These are phyloP conservation scores for Hippocampus kuda DNA, from an alignment of 2,797 vertebrate species.

Conservation along the genomic window DNA sequence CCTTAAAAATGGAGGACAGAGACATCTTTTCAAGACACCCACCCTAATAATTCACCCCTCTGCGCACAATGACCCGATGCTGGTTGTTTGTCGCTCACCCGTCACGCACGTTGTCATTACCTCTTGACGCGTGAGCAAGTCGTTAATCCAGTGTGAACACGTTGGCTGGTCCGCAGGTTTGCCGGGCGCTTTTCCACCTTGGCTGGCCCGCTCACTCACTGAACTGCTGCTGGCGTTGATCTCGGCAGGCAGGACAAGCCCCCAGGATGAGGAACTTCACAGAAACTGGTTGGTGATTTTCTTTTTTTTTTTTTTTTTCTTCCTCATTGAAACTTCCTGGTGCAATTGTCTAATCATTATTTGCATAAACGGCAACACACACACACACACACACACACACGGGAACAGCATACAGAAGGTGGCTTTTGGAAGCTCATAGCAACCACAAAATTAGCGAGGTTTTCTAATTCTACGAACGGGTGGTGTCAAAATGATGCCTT, in stretches of 20 bases:
- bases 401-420: background rate
- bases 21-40: background rate
- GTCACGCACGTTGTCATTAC: conserved; percentile 28
- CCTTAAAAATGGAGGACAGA: background rate
- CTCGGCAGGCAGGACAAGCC: conserved; percentile 10
- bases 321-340: conserved; percentile 58
- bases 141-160: conserved; percentile 17
- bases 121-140: conserved; percentile 16
- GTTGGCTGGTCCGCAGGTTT: conserved; percentile 11
- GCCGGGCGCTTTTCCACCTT: conserved; percentile 1
- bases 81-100: background rate
- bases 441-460: too few species aligned
- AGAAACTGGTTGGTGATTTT: conserved; percentile 12
- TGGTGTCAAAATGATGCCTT: too few species aligned
- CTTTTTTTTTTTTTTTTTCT: conserved; percentile 23
- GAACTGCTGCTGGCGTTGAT: background rate
- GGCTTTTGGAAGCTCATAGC: too few species aligned
- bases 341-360: conserved; percentile 56
- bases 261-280: conserved; percentile 58
- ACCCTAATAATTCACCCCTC: background rate
- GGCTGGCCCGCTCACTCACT: background rate
- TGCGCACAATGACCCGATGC: background rate
- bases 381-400: background rate
- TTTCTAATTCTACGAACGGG: too few species aligned
- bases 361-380: conserved; percentile 48